phyloP scores from a whole-genome alignment of 2,797 vertebrate species.

The Hafferia zeledoni region DNA sequence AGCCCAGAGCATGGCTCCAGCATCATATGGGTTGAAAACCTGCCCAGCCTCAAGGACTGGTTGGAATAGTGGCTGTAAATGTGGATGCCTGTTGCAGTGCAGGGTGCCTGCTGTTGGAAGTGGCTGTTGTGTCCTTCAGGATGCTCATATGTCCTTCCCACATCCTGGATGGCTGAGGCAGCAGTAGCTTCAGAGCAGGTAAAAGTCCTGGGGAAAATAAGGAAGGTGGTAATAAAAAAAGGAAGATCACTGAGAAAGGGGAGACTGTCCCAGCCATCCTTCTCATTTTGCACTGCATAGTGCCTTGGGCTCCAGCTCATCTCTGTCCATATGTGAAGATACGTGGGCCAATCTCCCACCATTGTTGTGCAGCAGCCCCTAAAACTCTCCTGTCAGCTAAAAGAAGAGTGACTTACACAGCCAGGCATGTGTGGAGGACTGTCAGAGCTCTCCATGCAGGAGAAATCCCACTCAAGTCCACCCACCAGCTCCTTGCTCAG shows the following conservation, averaged over 20 bases:
- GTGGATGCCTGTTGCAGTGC: accelerated
- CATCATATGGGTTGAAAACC: background rate
- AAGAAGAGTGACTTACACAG: background rate
- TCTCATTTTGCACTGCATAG: background rate
- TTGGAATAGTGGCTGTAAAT: background rate
- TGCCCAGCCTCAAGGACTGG: background rate
- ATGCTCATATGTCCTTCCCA: background rate
- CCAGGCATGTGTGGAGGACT: background rate
- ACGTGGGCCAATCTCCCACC: background rate
- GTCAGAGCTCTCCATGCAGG: background rate
- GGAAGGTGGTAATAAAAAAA: background rate
- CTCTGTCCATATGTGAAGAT: background rate
- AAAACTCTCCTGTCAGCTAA: constrained; percentile 8
- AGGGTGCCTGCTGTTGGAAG: background rate
- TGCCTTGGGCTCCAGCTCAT: background rate
- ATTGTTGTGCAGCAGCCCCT: background rate
- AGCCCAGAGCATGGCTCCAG: background rate
- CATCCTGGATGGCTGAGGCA: background rate
- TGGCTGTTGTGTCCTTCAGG: background rate
- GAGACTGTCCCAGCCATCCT: background rate
- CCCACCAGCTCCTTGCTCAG: background rate
- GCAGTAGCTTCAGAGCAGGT: background rate
- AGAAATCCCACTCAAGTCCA: constrained; percentile 38
- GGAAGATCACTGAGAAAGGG: background rate
- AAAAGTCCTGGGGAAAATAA: background rate